Percentiles rank a stretch among this genome's conserved stretches.
Evolutionary conservation across 2,113 vertebrate genomes (phyloP).

Genomic region (Arenaria interpres): DNA sequence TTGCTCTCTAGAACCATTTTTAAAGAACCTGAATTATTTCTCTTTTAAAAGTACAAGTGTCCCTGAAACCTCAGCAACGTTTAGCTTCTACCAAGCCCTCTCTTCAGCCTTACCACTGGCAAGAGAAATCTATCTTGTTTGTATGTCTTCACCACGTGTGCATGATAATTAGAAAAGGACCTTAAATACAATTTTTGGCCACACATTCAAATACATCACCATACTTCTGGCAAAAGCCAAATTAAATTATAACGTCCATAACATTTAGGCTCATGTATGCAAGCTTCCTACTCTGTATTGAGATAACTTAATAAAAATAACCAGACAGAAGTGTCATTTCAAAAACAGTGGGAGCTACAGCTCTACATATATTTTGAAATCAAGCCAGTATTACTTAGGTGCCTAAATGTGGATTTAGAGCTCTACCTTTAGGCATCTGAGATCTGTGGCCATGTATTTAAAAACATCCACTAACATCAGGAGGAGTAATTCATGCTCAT

Average conservation of each 20-base stretch:
- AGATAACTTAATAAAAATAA: not conserved
- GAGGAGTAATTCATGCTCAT: conserved; percentile 8
- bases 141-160: not conserved
- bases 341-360: not conserved
- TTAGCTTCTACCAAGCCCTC: not conserved
- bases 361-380: conserved; percentile 1
- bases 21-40: not conserved
- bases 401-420: not conserved
- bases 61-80: not conserved
- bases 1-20: not conserved
- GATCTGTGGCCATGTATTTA: conserved; percentile 25
- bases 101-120: not conserved
- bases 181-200: not conserved
- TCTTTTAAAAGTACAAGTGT: not conserved
- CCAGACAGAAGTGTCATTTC: not conserved
- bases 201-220: not conserved
- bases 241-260: not conserved
- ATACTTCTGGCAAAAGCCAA: not conserved
- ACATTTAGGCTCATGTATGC: not conserved
- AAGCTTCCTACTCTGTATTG: not conserved
- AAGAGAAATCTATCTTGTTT: not conserved
- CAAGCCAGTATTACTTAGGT: not conserved
- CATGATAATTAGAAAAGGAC: not conserved
- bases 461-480: not conserved
- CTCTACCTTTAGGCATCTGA: conserved; percentile 5